Percentiles rank a stretch among this genome's conserved stretches.
phyloP scores from a whole-genome alignment of 2,113 vertebrate species.

The Equus przewalskii region DNA sequence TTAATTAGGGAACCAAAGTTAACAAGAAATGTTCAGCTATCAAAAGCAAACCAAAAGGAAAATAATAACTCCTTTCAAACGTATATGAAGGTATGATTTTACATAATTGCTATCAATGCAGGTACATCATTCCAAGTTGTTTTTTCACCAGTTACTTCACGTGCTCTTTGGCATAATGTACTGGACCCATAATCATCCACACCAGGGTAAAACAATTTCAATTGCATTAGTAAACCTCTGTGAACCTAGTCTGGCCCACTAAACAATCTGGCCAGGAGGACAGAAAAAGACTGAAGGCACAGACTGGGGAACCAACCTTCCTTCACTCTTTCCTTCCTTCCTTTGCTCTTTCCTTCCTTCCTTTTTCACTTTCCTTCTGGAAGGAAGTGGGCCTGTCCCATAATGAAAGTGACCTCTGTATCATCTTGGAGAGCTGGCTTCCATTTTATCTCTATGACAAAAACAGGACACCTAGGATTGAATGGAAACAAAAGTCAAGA shows the following conservation, averaged over 20 bases:
- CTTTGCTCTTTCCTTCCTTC: not conserved
- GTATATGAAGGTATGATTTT: not conserved
- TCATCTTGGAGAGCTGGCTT: not conserved
- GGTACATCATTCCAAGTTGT: not conserved
- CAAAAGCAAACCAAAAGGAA: not conserved
- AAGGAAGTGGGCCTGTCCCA: not conserved
- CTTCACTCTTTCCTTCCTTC: not conserved
- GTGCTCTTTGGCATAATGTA: not conserved
- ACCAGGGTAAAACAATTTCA: not conserved
- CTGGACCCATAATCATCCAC: not conserved
- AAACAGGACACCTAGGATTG: not conserved
- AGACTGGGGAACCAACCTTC: rapidly evolving
- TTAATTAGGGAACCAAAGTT: not conserved
- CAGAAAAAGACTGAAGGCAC: not conserved
- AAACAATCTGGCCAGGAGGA: not conserved
- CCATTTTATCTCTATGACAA: not conserved
- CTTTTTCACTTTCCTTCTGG: not conserved
- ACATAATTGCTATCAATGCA: not conserved
- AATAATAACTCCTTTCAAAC: not conserved
- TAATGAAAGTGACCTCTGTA: not conserved
- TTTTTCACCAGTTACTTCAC: not conserved
- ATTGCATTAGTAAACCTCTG: not conserved
- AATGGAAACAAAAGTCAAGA: not conserved
- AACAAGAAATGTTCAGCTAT: not conserved
- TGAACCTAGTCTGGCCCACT: not conserved